Conservation (phyloP, 2,888 invertebrate genomes). For the Andrena flavipes region DNA sequence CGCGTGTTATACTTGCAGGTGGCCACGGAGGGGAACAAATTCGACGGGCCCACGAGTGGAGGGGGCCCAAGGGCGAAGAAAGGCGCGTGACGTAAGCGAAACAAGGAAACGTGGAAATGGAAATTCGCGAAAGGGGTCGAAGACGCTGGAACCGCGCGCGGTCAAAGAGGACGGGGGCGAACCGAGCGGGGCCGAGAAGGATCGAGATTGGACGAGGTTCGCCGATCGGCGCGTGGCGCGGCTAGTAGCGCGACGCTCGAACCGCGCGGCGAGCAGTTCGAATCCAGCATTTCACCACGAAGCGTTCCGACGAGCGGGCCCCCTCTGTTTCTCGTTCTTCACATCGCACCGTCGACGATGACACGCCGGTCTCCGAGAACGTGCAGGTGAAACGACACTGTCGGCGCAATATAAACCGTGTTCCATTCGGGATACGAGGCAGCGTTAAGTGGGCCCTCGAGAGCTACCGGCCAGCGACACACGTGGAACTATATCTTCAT, state of each 20-base stretch:
- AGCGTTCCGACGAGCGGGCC: constrained; percentile 20
- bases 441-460: background rate
- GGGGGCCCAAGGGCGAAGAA: too few species aligned
- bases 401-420: background rate
- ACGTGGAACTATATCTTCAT: background rate
- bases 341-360: constrained; percentile 55
- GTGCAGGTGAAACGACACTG: constrained; percentile 58
- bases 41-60: too few species aligned
- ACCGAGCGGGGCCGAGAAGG: constrained; percentile 18
- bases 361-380: constrained; percentile 52
- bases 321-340: constrained; percentile 30
- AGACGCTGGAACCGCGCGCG: constrained; percentile 2
- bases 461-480: background rate
- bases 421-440: background rate
- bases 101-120: background rate
- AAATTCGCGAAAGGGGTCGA: constrained; percentile 20
- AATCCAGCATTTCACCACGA: constrained; percentile 66
- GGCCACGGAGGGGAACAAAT: too few species aligned
- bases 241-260: constrained; percentile 58
- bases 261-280: constrained; percentile 64
- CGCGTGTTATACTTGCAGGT: too few species aligned
- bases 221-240: constrained; percentile 18
- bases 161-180: constrained; percentile 5
- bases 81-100: too few species aligned
- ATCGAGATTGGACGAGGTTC: constrained; percentile 29